Base-by-base conservation (phyloP, 2,888 invertebrate genomes). In the Chaetogeoica ovagalla region DNA sequence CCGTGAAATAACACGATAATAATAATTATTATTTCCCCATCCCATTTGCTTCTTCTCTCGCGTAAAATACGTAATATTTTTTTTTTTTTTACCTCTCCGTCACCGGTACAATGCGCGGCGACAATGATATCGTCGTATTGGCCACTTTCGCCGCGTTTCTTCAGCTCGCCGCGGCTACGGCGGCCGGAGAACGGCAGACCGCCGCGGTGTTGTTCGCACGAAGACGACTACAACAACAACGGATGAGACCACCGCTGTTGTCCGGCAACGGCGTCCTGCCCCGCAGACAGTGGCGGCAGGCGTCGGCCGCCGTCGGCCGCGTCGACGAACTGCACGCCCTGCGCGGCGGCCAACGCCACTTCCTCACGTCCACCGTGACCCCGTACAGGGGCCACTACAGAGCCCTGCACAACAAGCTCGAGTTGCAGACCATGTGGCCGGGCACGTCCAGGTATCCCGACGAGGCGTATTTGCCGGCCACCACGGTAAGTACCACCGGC, bases 401-500 rank as follows among this genome's bases (percentile, higher is more conserved):
- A 17, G 48, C 62, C 9, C 19, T 79, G 15, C 63, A 55, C 55
- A 23, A 71, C 17, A 79, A 79, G 55, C 43, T 79, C 19, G 57
- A 71, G 0, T 11, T 55, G 15, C 69, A 79, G 52, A 21, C 79
- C 55, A 65, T 23, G 55, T 79, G 79, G 79, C 79, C 79, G 0
- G 79, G 79, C 23, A 79, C 55, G 55, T 63, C 17, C 23, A 71
- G 30, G 23, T 63, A 70, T n/a, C 21, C 79, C 5, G 55, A 79
- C 55, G 70, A 79, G n/a, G 9, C n/a, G 0, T 23, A 19, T 9
- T 63, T 79, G 23, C 43, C 30, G 15, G 37, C 52, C 19, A 79
- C 79, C 9, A 79, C 79, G 79, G 79, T 79, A 59, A 63, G 74
- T 2, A 43, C 43, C n/a, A n/a, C n/a, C n/a, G n/a, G n/a, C n/a